These are phyloP conservation scores for Melitaea athalia DNA, from an alignment of 2,888 invertebrate species.

Conservation along the genomic window DNA sequence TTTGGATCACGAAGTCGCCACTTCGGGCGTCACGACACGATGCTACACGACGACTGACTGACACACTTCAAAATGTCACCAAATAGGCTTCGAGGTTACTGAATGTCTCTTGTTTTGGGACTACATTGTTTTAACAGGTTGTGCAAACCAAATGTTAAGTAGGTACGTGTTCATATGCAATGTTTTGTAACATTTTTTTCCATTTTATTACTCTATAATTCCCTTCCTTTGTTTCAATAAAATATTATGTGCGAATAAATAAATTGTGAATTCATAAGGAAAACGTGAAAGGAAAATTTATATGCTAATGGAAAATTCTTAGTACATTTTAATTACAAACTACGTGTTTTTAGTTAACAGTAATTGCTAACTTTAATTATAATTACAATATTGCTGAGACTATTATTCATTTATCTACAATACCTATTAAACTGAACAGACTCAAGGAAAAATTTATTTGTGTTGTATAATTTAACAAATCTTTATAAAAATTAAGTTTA, in stretches of 20 bases:
- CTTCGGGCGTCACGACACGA: constrained; percentile 78
- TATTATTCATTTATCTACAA: constrained; percentile 13
- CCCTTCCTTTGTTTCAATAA: neutral
- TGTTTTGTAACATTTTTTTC: neutral
- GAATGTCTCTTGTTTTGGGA: constrained; percentile 53
- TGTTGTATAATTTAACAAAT: constrained; percentile 1
- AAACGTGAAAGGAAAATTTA: constrained; percentile 24
- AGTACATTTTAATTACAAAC: constrained; percentile 23
- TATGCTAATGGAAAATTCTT: constrained; percentile 14
- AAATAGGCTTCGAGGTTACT: constrained; percentile 70
- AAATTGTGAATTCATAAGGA: constrained; percentile 11
- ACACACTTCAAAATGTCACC: constrained; percentile 82
- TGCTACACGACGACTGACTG: constrained; percentile 67
- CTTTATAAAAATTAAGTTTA: constrained; percentile 5
- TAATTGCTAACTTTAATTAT: constrained; percentile 23
- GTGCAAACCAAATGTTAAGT: neutral
- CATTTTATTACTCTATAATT: neutral
- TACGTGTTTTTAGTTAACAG: constrained; percentile 23
- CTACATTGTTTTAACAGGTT: constrained; percentile 17
- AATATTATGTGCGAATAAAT: neutral
- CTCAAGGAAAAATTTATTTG: constrained; percentile 14
- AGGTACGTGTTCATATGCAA: too few relatives aligned
- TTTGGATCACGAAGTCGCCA: constrained; percentile 82
- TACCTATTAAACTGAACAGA: constrained; percentile 7
- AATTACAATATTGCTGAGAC: constrained; percentile 14